A percentile compares a stretch with the other conserved stretches of the same genome.
phyloP scores from a whole-genome alignment of 2,113 vertebrate species.

The Archilochus colubris region DNA sequence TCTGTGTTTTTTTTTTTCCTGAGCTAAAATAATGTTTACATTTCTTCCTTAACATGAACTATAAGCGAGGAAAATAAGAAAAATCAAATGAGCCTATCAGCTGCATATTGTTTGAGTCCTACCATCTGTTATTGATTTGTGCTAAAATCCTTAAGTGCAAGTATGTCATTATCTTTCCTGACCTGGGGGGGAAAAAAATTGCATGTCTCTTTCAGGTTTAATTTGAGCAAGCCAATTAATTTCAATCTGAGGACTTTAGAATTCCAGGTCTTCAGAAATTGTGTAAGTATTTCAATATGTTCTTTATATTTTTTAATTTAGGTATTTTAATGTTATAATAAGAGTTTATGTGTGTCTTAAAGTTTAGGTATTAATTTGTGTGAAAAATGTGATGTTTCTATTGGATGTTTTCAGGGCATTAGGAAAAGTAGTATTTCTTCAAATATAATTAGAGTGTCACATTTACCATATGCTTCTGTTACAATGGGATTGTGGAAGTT shows the following conservation, averaged over 20 bases:
- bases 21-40: not conserved
- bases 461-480: not conserved
- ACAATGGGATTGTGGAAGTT: not conserved
- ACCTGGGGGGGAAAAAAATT: not conserved
- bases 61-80: fast-evolving
- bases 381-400: not conserved
- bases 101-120: not conserved
- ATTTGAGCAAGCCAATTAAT: slow-evolving; percentile 85
- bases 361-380: not conserved
- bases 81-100: not conserved
- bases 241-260: slow-evolving; percentile 89
- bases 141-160: not conserved
- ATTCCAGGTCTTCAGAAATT: slow-evolving; percentile 92
- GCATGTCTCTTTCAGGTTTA: slow-evolving; percentile 81
- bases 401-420: not conserved
- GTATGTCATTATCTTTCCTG: not conserved
- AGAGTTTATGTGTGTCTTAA: not conserved
- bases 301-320: not conserved
- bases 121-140: not conserved
- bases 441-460: not conserved
- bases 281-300: slow-evolving; percentile 78
- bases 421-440: not conserved
- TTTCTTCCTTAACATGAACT: not conserved
- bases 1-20: not conserved
- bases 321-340: not conserved